Evolutionary conservation across 2,113 vertebrate genomes (phyloP).

Genomic region (Chlamydotis undulata): DNA sequence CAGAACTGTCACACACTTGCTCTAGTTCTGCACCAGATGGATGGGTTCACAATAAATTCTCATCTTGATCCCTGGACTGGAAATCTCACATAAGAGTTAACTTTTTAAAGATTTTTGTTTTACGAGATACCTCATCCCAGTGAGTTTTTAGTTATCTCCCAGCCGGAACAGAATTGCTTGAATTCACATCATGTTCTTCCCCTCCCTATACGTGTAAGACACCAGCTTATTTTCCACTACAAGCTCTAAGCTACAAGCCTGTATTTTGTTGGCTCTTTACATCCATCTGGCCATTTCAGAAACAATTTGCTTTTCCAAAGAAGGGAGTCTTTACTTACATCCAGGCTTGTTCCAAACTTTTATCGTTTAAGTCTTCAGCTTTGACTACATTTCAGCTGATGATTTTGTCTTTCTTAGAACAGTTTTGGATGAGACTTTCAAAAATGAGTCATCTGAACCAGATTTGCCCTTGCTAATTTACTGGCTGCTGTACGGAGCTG

Average conservation of each 20-base stretch:
- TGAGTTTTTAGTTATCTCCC: background rate
- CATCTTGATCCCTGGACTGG: background rate
- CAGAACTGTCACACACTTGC: conserved; percentile 53
- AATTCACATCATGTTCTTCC: background rate
- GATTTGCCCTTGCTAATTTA: conserved; percentile 20
- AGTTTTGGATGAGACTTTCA: background rate
- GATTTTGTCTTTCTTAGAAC: background rate
- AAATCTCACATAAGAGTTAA: conserved; percentile 4
- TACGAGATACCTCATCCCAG: background rate
- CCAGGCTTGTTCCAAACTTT: background rate
- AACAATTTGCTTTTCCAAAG: background rate
- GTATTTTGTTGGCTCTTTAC: background rate
- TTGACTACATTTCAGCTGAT: background rate
- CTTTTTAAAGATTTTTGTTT: conserved; percentile 6
- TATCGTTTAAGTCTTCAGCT: background rate
- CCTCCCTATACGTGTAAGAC: background rate
- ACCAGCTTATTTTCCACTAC: background rate
- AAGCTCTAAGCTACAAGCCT: background rate
- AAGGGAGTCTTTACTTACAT: background rate
- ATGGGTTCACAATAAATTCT: conserved; percentile 34
- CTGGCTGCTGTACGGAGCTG: background rate
- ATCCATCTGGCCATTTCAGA: background rate
- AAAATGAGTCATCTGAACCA: conserved; percentile 31
- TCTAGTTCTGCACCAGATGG: conserved; percentile 34
- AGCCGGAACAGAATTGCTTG: background rate